Evolutionary conservation across 2,113 vertebrate species (phyloP), one percentile per base, ranked within the genome.

Genomic region (Scomber japonicus): DNA sequence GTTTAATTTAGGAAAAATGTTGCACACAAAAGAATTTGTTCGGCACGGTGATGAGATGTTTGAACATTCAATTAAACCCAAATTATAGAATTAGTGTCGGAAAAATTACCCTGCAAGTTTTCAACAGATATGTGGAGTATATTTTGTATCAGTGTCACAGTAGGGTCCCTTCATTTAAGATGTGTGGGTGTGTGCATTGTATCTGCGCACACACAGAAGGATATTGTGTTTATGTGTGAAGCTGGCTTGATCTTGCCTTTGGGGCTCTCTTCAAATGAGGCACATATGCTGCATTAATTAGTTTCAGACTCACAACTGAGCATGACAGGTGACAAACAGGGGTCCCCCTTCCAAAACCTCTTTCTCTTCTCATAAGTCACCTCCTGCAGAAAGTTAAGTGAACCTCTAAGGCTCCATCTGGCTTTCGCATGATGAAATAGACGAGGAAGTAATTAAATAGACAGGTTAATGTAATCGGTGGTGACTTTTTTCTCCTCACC

Each of bases 221-320:
- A 57, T 30, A 21, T 21, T 21, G 64, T 75, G 55, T 80, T 74
- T 71, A 31, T 62, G 17, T 79, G 68, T 67, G 30, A 63, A 24
- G 30, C 64, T 66, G 81, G 44, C 65, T 78, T 49, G 69, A 73
- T 72, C 78, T 72, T 72, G 74, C 88, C 73, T 85, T 86, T 56
- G 67, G 72, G 81, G 73, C 63, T 83, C 62, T 76, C 54, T 65
- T 79, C 83, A 85, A 87, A 80, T 79, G 75, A 83, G 56, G 76
- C 82, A 68, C 93, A 93, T 92, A 89, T 93, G 92, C 86, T 91
- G 89, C 80, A 70, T 86, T 94, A 93, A 94, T 93, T 93, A 92
- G 84, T 88, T 85, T 84, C 75, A 88, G 84, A 73, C 85, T 77
- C 72, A 71, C 76, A 62, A 77, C 57, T 49, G 82, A 87, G 80